phyloP scores from a whole-genome alignment of 2,888 invertebrate genomes.

The Dynastes maya region DNA sequence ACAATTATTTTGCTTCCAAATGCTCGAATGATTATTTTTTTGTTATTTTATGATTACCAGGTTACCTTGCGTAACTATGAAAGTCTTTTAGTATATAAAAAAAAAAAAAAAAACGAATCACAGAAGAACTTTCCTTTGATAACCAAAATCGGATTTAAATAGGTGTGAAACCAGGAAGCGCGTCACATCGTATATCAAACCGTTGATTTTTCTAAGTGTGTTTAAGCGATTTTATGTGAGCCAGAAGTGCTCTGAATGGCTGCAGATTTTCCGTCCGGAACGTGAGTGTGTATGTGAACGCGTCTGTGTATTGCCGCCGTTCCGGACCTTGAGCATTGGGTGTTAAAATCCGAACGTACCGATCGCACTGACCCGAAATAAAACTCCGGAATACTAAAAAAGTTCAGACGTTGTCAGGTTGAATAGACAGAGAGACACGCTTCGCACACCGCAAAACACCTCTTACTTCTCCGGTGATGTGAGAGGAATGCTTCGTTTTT shows the following conservation, averaged over 20 bases:
- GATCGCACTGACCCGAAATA: conserved; percentile 62
- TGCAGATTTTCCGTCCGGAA: conserved; percentile 53
- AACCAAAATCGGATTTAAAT: no score
- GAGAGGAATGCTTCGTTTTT: conserved; percentile 24
- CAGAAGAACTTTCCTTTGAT: no score
- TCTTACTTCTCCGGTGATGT: neutral
- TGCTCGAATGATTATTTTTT: no score
- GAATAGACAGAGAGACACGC: conserved; percentile 20
- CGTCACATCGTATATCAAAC: conserved; percentile 44
- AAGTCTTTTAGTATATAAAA: no score
- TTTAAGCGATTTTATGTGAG: conserved; percentile 52
- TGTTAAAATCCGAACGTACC: conserved; percentile 54
- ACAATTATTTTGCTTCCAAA: no score
- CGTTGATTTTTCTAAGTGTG: conserved; percentile 46
- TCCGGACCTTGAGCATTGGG: conserved; percentile 56
- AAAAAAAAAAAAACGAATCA: no score
- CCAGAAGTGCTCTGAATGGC: conserved; percentile 56
- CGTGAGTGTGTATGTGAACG: conserved; percentile 46
- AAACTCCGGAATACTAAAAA: conserved; percentile 60
- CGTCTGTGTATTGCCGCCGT: conserved; percentile 53
- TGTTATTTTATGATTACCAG: no score
- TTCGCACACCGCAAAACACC: conserved; percentile 16
- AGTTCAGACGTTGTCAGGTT: conserved; percentile 47
- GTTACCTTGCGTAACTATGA: no score
- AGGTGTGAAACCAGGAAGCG: conserved; percentile 9